Percentiles rank a stretch among this genome's conserved stretches.
phyloP scores from a whole-genome alignment of 2,113 vertebrate genomes.

The Platysteira castanea region DNA sequence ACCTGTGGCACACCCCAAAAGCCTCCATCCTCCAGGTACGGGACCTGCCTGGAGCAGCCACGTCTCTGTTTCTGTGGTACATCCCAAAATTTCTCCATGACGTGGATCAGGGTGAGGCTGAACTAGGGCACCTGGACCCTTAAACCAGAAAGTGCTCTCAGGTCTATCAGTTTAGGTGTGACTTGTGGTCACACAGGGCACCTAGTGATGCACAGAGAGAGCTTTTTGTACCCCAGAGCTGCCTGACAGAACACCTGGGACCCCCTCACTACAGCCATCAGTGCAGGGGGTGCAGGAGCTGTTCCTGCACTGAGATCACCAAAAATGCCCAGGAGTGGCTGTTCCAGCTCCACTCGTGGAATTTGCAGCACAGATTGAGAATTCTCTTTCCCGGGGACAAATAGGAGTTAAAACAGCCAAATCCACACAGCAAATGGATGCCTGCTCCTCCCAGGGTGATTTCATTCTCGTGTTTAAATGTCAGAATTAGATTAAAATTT shows the following conservation, averaged over 20 bases:
- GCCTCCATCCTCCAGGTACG: background rate
- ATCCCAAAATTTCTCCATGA: background rate
- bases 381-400: constrained; percentile 40
- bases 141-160: background rate
- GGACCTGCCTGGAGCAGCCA: background rate
- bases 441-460: constrained; percentile 18
- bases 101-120: background rate
- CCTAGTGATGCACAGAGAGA: background rate
- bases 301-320: background rate
- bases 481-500: constrained; percentile 60
- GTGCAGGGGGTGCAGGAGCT: background rate
- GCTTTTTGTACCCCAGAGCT: background rate
- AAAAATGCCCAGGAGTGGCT: background rate
- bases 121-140: background rate
- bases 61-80: background rate
- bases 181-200: background rate
- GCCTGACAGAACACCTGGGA: background rate
- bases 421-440: constrained; percentile 35
- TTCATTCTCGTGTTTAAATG: constrained; percentile 52
- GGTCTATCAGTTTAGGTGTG: background rate
- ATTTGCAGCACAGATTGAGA: constrained; percentile 14
- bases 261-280: background rate
- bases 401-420: constrained; percentile 2
- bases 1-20: background rate
- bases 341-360: background rate